Evolutionary conservation across 1,140 invertebrate species (phyloP).

Genomic region (Drosophila fuyamai): DNA sequence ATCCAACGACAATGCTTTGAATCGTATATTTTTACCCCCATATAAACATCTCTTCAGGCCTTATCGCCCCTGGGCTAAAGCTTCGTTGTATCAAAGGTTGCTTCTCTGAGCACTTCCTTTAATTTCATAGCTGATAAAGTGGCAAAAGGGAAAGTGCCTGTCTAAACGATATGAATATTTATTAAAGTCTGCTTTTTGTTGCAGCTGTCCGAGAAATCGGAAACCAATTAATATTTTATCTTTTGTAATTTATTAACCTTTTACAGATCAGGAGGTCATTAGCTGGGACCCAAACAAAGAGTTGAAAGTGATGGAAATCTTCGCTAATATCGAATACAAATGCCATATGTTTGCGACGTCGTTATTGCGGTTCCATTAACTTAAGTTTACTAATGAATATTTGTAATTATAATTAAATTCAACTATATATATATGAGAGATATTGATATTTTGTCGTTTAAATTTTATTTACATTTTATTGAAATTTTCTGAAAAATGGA

Average conservation of each 20-base stretch:
- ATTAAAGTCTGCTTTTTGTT: not conserved
- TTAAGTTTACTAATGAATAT: too few species aligned
- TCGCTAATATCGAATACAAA: not conserved
- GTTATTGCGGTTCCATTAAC: too few species aligned
- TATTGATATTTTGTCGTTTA: too few species aligned
- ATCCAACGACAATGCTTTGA: not conserved
- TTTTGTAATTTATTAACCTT: slow-evolving; percentile 34
- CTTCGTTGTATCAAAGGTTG: slow-evolving; percentile 4
- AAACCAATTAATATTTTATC: slow-evolving; percentile 37
- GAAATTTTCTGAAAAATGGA: too few species aligned
- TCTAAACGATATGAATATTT: not conserved
- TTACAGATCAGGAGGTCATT: slow-evolving; percentile 24
- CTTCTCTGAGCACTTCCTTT: slow-evolving; percentile 3
- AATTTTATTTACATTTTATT: too few species aligned
- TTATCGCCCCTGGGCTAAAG: slow-evolving; percentile 20
- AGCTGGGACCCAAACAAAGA: slow-evolving; percentile 11
- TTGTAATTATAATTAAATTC: not conserved
- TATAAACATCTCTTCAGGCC: not conserved
- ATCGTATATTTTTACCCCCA: not conserved
- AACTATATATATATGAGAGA: too few species aligned
- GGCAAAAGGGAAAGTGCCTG: slow-evolving; percentile 22
- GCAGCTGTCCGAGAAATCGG: not conserved
- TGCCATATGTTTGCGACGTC: not conserved
- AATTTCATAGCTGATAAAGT: slow-evolving; percentile 19
- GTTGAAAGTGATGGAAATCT: slow-evolving; percentile 15